phyloP scores from a whole-genome alignment of 1,140 invertebrate species.

The Meloidogyne floridensis region DNA sequence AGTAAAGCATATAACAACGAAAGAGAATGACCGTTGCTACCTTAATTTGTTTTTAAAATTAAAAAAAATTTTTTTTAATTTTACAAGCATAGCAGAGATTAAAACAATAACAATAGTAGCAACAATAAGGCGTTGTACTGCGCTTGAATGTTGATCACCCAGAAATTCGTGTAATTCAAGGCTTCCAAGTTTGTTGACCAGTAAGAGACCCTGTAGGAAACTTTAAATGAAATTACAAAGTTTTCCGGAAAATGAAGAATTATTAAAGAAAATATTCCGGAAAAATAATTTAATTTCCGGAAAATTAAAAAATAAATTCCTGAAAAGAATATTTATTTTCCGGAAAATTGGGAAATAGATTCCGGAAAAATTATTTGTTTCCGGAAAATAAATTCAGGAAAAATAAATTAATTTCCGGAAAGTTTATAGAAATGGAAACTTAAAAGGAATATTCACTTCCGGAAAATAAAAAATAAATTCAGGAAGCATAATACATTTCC shows the following conservation, averaged over 20 bases:
- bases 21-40: slow-evolving; percentile 34
- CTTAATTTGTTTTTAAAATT: slow-evolving; percentile 27
- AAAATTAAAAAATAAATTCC: background rate
- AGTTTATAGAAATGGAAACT: too few species aligned
- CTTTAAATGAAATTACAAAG: background rate
- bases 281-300: background rate
- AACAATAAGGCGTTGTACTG: slow-evolving; percentile 34
- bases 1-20: slow-evolving; percentile 44
- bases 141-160: slow-evolving; percentile 17
- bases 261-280: too few species aligned
- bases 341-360: too few species aligned
- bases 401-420: background rate
- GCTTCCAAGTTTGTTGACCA: slow-evolving; percentile 14
- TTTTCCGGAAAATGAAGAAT: background rate
- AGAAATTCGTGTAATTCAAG: slow-evolving; percentile 15
- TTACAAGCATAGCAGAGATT: slow-evolving; percentile 32
- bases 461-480: too few species aligned
- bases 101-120: slow-evolving; percentile 34
- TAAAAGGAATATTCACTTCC: too few species aligned
- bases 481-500: too few species aligned
- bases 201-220: background rate
- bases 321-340: too few species aligned
- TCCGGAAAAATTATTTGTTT: too few species aligned
- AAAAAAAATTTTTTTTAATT: slow-evolving; percentile 11
- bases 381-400: too few species aligned